Conservation (phyloP, 1,140 invertebrate species). For the Hypsibius dujardini region DNA sequence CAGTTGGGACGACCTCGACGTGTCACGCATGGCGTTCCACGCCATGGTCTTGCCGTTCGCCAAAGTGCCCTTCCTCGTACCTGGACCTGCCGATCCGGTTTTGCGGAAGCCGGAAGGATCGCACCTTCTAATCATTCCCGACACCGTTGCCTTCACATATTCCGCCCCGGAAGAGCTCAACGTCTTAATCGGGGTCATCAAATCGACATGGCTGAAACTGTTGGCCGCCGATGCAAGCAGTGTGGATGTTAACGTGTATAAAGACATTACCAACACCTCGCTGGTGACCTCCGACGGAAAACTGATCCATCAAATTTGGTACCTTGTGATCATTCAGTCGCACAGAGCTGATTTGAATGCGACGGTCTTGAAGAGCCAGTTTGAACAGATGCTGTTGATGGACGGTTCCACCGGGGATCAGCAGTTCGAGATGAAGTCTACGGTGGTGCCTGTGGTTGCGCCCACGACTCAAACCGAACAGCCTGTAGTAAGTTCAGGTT, state of each 20-base stretch:
- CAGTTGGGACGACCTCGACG: background rate
- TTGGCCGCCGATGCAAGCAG: background rate
- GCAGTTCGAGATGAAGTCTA: background rate
- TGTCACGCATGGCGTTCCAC: background rate
- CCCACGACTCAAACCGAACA: background rate
- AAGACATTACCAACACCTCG: background rate
- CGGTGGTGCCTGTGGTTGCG: background rate
- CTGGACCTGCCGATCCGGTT: too few species aligned
- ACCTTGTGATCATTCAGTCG: constrained; percentile 2
- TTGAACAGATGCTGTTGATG: background rate
- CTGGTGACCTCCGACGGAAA: background rate
- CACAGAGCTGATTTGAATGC: background rate
- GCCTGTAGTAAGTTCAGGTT: background rate
- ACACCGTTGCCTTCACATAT: background rate
- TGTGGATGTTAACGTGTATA: background rate
- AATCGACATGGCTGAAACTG: background rate
- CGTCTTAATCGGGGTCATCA: background rate
- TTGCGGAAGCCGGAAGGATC: too few species aligned
- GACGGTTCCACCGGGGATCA: background rate
- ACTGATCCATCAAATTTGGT: background rate
- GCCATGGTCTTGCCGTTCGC: too few species aligned
- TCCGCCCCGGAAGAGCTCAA: background rate
- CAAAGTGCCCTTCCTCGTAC: too few species aligned
- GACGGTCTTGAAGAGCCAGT: too few species aligned
- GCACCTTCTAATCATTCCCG: background rate